Evolutionary conservation across 2,797 vertebrate genomes (phyloP).

Genomic region (Manis pentadactyla): DNA sequence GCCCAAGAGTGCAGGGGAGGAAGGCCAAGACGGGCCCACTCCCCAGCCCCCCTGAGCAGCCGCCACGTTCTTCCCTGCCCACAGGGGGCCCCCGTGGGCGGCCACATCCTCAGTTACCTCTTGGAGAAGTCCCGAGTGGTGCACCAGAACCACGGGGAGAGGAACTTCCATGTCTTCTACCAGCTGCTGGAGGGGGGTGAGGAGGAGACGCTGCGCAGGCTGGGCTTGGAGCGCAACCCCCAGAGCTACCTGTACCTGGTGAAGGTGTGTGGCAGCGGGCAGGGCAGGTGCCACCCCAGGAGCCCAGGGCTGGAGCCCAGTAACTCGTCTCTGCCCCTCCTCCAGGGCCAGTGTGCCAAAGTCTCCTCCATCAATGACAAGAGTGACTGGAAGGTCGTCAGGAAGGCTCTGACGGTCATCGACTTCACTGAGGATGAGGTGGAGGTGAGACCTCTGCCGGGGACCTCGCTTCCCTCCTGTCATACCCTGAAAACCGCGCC

Average conservation of each 20-base stretch:
- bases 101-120: slow-evolving; percentile 99
- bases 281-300: not conserved
- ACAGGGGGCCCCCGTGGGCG: slow-evolving; percentile 97
- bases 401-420: slow-evolving; percentile 93
- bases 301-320: not conserved
- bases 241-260: slow-evolving; percentile 97
- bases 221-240: slow-evolving; percentile 95
- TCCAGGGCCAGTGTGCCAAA: slow-evolving; percentile 97
- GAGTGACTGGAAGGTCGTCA: slow-evolving; percentile 96
- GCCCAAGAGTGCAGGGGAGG: not conserved
- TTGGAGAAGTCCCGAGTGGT: slow-evolving; percentile 99
- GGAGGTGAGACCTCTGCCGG: slow-evolving; percentile 89
- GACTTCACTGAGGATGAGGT: slow-evolving; percentile 95
- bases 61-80: not conserved
- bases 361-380: slow-evolving; percentile 99
- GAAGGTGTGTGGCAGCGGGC: slow-evolving; percentile 88
- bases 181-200: slow-evolving; percentile 97
- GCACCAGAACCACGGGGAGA: slow-evolving; percentile 97
- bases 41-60: not conserved
- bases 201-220: slow-evolving; percentile 94
- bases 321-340: not conserved
- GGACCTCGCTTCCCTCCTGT: not conserved
- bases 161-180: slow-evolving; percentile 99
- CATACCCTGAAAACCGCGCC: not conserved
- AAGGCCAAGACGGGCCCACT: not conserved